Evolutionary conservation across 2,113 vertebrate genomes (phyloP), one percentile per base, ranked within the genome.

Genomic region (Mola mola): DNA sequence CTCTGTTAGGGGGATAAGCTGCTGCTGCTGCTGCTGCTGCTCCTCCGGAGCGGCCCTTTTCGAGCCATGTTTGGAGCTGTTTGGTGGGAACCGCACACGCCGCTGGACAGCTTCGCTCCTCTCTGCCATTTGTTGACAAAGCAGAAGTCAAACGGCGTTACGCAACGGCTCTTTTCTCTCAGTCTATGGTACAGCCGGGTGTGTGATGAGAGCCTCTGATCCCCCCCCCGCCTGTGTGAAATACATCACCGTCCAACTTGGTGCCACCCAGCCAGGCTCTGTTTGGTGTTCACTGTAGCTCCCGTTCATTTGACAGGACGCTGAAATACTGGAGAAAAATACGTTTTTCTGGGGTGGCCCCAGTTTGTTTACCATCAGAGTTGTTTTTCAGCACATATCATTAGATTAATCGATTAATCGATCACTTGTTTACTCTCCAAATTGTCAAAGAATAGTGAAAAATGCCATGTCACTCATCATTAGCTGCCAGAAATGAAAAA

Each of bases 31-130:
- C n/a, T n/a, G 28, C 28, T 29, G 84, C 86, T 74, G 67, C 71
- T 56, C 84, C 83, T 84, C 66, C 7, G 20, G 51, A 59, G 84
- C 59, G 10, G 71, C 76, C 79, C 78, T 78, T n/a, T 84, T 82
- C 84, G 29, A 83, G 75, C 91, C 92, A 86, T 93, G 87, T 93
- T 92, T 89, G 92, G 92, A 91, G 88, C 89, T 91, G 49, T 89
- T 85, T 77, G 76, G 65, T 76, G 70, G 75, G 80, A 86, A 82
- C 78, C 60, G 29, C 63, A 3, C 41, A 6, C 78, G 42, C 75
- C 19, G 16, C 79, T 78, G 85, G 74, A 66, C 29, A 79, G 81
- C 79, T 88, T 87, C 83, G 69, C 78, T 85, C 60, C 68, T 51
- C 75, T 78, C 60, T 86, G 81, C 75, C 88, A 61, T 82, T 86